phyloP scores from a whole-genome alignment of 2,113 vertebrate species.

The Litocranius walleri region DNA sequence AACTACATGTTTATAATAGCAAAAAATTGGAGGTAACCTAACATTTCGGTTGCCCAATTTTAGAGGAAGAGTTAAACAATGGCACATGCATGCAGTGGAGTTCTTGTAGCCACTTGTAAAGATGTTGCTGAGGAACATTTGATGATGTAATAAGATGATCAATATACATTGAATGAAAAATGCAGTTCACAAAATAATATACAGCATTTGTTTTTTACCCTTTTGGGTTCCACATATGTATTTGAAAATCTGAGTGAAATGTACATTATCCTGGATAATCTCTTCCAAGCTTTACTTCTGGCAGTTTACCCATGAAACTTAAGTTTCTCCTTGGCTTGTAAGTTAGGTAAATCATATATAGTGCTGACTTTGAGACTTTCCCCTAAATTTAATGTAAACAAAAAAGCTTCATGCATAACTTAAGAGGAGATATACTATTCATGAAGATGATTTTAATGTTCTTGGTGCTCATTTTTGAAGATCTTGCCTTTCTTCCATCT shows the following conservation, averaged over 20 bases:
- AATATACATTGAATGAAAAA: neutral
- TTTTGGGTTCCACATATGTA: neutral
- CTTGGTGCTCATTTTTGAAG: neutral
- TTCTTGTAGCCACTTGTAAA: neutral
- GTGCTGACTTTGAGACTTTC: neutral
- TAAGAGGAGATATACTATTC: neutral
- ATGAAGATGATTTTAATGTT: neutral
- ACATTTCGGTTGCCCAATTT: neutral
- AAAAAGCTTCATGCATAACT: neutral
- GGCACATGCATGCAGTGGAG: neutral
- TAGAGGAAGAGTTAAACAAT: neutral
- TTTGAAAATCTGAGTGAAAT: neutral
- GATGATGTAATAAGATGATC: neutral
- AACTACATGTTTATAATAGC: neutral
- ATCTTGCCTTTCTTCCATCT: neutral
- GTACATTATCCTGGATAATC: neutral
- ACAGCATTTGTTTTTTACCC: neutral
- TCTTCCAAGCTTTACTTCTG: neutral
- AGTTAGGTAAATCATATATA: neutral
- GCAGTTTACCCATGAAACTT: neutral
- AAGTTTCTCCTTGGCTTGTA: neutral
- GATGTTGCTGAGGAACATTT: neutral
- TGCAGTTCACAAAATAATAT: neutral
- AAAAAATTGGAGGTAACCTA: neutral
- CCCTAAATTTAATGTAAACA: neutral